Conservation (phyloP, 23 tunicate species). For the Diplosoma virens region DNA sequence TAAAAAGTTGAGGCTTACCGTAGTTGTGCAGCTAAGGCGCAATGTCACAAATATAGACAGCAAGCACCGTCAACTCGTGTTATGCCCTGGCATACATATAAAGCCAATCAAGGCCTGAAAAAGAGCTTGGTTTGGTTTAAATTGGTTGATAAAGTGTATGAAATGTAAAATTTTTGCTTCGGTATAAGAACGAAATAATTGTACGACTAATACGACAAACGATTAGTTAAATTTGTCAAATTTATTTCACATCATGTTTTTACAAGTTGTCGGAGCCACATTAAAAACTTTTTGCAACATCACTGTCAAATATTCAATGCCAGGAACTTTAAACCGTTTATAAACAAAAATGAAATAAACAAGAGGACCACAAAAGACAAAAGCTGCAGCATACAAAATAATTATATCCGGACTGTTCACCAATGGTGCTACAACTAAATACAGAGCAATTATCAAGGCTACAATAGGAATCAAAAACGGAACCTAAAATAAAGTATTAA, state of each 20-base stretch:
- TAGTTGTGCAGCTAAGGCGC: no score
- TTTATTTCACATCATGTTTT: conserved; percentile 17
- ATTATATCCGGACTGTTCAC: conserved; percentile 61
- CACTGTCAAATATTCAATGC: conserved; percentile 45
- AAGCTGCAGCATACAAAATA: conserved; percentile 44
- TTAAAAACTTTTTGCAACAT: conserved; percentile 50
- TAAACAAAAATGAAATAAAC: conserved; percentile 57
- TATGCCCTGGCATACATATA: no score
- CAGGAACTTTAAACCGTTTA: conserved; percentile 42
- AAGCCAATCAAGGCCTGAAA: no score
- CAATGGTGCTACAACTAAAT: conserved; percentile 60
- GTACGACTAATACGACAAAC: no score
- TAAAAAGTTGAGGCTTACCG: no score
- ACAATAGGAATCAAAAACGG: conserved; percentile 56
- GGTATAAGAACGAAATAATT: no score
- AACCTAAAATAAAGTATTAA: conserved; percentile 77
- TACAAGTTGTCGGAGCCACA: conserved; percentile 74
- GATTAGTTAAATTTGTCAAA: not conserved
- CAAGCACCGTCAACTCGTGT: no score
- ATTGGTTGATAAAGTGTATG: no score
- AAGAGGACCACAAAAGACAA: conserved; percentile 43
- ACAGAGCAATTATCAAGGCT: conserved; percentile 45
- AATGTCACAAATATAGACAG: no score
- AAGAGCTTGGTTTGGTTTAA: no score
- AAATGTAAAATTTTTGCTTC: no score